Evolutionary conservation across 2,888 invertebrate species (phyloP).

Genomic region (Sarcophaga caerulescens): DNA sequence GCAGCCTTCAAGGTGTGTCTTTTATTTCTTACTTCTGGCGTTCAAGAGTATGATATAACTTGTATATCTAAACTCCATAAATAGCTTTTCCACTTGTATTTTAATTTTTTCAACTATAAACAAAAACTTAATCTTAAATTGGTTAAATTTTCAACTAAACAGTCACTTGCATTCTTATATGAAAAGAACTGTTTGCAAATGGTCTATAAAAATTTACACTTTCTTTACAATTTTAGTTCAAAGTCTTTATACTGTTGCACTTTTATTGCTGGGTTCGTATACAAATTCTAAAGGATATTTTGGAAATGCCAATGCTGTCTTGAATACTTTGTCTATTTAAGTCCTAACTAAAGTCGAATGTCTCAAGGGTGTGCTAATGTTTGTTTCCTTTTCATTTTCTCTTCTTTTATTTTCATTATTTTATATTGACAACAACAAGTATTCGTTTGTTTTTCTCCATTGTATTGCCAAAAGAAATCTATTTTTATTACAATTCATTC

Average conservation of each 20-base stretch:
- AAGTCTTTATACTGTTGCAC: too few species aligned
- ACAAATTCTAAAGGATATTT: background rate
- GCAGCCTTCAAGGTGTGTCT: too few species aligned
- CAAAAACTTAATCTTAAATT: too few species aligned
- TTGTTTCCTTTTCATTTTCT: slow-evolving; percentile 37
- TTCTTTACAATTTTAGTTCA: background rate
- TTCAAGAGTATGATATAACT: too few species aligned
- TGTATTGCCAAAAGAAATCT: slow-evolving; percentile 40
- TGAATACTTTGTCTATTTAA: background rate
- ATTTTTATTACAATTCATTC: slow-evolving; percentile 18
- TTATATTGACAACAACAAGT: slow-evolving; percentile 36
- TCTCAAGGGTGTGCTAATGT: slow-evolving; percentile 56
- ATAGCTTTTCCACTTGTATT: too few species aligned
- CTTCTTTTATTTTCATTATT: slow-evolving; percentile 9
- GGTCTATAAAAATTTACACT: background rate
- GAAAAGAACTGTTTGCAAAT: background rate
- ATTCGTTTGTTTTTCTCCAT: background rate
- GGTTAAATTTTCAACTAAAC: background rate
- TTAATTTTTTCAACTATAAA: too few species aligned
- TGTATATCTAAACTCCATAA: too few species aligned
- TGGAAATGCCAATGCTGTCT: background rate
- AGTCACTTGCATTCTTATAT: background rate
- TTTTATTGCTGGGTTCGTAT: background rate
- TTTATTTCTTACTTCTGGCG: too few species aligned
- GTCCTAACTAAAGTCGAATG: slow-evolving; percentile 42